Base-by-base conservation (phyloP, 2,797 vertebrate species). In the Siniperca undulata region DNA sequence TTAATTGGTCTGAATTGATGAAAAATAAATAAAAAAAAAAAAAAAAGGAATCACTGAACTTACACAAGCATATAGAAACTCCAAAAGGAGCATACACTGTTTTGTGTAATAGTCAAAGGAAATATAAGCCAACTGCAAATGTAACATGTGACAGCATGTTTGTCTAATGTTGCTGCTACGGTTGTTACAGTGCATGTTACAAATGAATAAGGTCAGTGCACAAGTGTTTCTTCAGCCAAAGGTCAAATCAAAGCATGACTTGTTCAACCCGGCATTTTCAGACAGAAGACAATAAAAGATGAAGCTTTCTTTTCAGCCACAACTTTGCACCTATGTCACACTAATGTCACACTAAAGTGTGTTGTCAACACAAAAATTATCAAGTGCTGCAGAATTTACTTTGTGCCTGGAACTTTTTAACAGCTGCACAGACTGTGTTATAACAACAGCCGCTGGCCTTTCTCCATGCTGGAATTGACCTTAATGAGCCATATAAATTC, bases 391-490 rank as follows among this genome's bases (percentile, higher is more conserved):
- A 80, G 78, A 80, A 75, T 71, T 84, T 76, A 83, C 62, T 74
- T 77, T 86, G 92, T 93, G 91, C 89, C 90, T 93, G 87, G 70
- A 78, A 66, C n/a, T 65, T 88, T 77, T 46, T 55, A 14, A 27
- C 53, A 79, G 58, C 80, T 72, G 2, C 71, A 74, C 40, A 80
- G 16, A 74, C 60, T 72, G 77, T 40, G n/a, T 77, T 73, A 44
- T 71, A 65, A 52, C 30, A 72, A 69, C 78, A 75, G 48, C 56
- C 30, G 10, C 55, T 74, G 67, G 75, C 58, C 74, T 88, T 74
- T 80, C 68, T 67, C 17, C 59, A 34, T 78, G 68, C 74, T 80
- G 77, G 59, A 81, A 75, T 22, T 42, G 20, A 85, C 68, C 64
- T 77, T 59, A 73, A 77, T 27, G 78, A 90, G 88, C 86, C 86